Conservation (phyloP, 2,888 invertebrate genomes). For the Tolmerus cingulatus region DNA sequence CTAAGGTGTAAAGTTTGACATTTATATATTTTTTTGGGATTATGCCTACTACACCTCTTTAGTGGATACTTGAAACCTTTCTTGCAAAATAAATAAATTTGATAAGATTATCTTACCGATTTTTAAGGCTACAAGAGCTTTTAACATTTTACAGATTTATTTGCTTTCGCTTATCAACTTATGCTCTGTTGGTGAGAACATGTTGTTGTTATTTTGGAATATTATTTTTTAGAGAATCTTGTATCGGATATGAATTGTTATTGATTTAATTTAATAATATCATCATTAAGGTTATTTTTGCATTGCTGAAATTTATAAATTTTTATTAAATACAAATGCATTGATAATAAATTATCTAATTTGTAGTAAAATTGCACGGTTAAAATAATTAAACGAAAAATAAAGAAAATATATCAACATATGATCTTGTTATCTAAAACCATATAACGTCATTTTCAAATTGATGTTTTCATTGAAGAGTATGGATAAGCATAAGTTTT, state of each 20-base stretch:
- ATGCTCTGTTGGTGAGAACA: not conserved
- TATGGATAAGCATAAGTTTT: too few species aligned
- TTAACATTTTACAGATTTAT: slow-evolving; percentile 1
- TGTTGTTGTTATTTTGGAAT: slow-evolving; percentile 52
- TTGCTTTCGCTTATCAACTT: not conserved
- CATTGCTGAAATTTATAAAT: not conserved
- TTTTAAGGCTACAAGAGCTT: not conserved
- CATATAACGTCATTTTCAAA: too few species aligned
- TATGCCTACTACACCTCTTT: not conserved
- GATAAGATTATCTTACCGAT: not conserved
- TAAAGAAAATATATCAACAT: not conserved
- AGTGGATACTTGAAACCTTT: slow-evolving; percentile 31
- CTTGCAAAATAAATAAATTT: not conserved
- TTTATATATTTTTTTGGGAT: not conserved
- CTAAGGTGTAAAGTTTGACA: not conserved
- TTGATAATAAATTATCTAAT: too few species aligned
- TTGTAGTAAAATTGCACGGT: not conserved
- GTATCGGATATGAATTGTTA: slow-evolving; percentile 5
- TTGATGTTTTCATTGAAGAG: too few species aligned
- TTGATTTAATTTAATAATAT: not conserved
- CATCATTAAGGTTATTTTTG: not conserved
- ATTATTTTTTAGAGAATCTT: slow-evolving; percentile 59
- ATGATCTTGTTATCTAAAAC: too few species aligned
- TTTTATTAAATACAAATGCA: not conserved
- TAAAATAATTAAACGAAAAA: too few species aligned